These are phyloP conservation scores for Oncorhynchus clarkii DNA, from an alignment of 2,113 vertebrate species.

Conservation along the genomic window DNA sequence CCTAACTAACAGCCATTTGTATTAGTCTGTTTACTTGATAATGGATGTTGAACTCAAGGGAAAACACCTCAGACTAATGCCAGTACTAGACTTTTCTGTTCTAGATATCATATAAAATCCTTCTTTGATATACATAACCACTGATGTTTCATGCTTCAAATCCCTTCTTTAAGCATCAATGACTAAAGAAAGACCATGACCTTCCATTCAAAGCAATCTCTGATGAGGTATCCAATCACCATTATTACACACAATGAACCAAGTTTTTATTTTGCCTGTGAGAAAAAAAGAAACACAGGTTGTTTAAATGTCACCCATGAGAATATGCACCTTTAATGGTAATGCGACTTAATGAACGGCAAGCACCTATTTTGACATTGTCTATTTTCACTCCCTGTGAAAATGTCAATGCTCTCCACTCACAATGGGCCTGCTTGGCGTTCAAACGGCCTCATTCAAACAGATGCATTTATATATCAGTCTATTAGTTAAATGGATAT, in stretches of 20 bases:
- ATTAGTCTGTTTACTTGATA: too few relatives aligned
- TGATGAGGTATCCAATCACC: constrained; percentile 21
- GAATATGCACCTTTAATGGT: constrained; percentile 48
- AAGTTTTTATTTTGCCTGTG: constrained; percentile 15
- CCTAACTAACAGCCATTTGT: too few relatives aligned
- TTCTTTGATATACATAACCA: not conserved
- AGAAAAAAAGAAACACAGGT: constrained; percentile 37
- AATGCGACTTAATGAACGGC: constrained; percentile 50
- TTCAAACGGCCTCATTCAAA: constrained; percentile 48
- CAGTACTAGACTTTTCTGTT: too few relatives aligned
- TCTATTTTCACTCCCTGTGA: constrained; percentile 54
- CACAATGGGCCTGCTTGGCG: constrained; percentile 51
- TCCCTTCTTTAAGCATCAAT: not conserved
- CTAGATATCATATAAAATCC: too few relatives aligned
- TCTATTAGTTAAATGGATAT: constrained; percentile 71
- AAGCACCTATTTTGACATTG: constrained; percentile 61
- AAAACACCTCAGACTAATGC: too few relatives aligned
- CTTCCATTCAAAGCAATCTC: not conserved
- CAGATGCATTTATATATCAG: constrained; percentile 72
- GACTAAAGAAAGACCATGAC: not conserved
- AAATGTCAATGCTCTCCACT: constrained; percentile 66
- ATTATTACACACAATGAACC: constrained; percentile 14
- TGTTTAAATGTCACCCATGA: constrained; percentile 65
- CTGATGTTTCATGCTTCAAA: not conserved
- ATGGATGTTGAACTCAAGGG: too few relatives aligned